Evolutionary conservation across 1,140 invertebrate genomes (phyloP).

Genomic region (Piezodorus guildinii): DNA sequence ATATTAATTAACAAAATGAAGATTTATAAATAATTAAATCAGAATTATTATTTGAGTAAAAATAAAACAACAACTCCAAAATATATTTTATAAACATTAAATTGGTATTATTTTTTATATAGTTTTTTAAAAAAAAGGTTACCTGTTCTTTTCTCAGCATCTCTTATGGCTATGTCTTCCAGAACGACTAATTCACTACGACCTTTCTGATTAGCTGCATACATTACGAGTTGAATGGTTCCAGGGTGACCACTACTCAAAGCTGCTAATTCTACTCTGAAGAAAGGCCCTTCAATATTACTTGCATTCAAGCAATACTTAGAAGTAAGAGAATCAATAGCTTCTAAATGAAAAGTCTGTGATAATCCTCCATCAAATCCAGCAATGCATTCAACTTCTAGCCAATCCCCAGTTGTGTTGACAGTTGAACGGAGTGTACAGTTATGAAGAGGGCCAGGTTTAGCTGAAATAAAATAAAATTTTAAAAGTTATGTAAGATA

Average conservation of each 20-base stretch:
- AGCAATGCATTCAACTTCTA: constrained; percentile 56
- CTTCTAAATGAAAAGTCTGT: constrained; percentile 70
- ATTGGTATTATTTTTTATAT: constrained; percentile 20
- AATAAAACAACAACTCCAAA: too few relatives aligned
- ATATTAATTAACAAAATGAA: too few relatives aligned
- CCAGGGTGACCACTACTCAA: constrained; percentile 46
- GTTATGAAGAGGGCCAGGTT: constrained; percentile 67
- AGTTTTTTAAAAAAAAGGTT: constrained; percentile 29
- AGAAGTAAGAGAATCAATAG: constrained; percentile 57
- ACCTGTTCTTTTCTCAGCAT: constrained; percentile 77
- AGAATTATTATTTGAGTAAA: too few relatives aligned
- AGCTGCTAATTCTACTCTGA: constrained; percentile 53
- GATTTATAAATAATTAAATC: too few relatives aligned
- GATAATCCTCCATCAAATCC: constrained; percentile 76
- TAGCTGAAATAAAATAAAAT: constrained; percentile 39
- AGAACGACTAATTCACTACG: constrained; percentile 65
- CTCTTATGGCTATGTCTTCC: constrained; percentile 74
- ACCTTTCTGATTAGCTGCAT: constrained; percentile 77
- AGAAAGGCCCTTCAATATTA: constrained; percentile 45
- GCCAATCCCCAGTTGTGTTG: constrained; percentile 53
- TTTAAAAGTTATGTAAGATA: too few relatives aligned
- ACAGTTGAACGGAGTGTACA: constrained; percentile 62
- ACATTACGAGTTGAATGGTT: constrained; percentile 61
- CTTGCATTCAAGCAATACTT: constrained; percentile 56
- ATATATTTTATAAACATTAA: constrained; percentile 5